A percentile compares a stretch with the other conserved stretches of the same genome.
phyloP scores from a whole-genome alignment of 2,888 invertebrate genomes.

The Scrobipalpa costella region DNA sequence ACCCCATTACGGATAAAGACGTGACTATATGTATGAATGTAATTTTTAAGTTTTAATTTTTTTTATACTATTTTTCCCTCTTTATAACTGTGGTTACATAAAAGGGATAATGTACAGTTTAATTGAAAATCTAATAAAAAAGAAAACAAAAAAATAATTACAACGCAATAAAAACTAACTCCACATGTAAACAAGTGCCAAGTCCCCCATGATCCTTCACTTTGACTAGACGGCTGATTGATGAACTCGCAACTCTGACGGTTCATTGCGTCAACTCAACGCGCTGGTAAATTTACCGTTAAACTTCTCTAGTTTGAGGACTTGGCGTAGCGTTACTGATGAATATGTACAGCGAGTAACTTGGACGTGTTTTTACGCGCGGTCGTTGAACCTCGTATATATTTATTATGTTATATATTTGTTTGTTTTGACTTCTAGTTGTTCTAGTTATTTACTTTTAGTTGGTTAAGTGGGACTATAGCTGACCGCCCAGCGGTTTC shows the following conservation, averaged over 20 bases:
- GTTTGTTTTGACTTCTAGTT: not conserved
- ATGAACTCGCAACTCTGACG: constrained; percentile 5
- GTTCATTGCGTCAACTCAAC: constrained; percentile 19
- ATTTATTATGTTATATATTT: no score
- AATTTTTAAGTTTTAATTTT: no score
- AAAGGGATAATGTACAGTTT: no score
- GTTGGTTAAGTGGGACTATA: no score
- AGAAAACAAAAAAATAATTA: not conserved
- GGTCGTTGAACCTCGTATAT: constrained; percentile 10
- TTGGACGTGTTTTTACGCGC: not conserved
- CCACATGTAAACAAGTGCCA: constrained; percentile 9
- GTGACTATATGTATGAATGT: no score
- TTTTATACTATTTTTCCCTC: no score
- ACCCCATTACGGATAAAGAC: no score
- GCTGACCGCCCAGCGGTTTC: no score
- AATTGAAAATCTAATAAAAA: no score
- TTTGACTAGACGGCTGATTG: constrained; percentile 10
- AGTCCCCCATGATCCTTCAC: constrained; percentile 9
- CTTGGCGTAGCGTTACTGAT: constrained; percentile 12
- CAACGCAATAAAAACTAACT: not conserved
- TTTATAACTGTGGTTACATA: no score
- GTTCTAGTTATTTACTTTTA: no score
- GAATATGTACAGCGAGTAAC: not conserved
- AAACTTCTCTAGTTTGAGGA: constrained; percentile 13
- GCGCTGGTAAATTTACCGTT: constrained; percentile 20